These are phyloP conservation scores for Dunckerocampus dactyliophorus DNA, from an alignment of 2,113 vertebrate species.

Conservation along the genomic window DNA sequence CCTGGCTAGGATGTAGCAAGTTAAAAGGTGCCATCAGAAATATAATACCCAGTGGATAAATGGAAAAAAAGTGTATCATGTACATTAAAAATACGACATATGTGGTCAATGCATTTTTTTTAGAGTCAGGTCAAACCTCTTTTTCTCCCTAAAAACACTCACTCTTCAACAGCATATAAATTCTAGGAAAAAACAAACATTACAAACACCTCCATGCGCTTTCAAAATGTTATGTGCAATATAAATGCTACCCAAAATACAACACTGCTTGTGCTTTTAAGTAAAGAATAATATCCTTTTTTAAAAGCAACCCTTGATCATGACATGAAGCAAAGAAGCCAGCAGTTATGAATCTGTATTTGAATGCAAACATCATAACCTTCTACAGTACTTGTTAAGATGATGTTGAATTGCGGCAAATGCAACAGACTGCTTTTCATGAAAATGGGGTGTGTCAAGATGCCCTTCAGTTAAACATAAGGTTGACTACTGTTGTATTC, in stretches of 20 bases:
- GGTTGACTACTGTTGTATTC: constrained; percentile 81
- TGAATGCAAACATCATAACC: constrained; percentile 25
- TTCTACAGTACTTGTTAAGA: constrained; percentile 24
- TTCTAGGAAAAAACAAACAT: too few species aligned
- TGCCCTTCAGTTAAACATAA: constrained; percentile 81
- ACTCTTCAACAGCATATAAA: too few species aligned
- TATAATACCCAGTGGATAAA: too few species aligned
- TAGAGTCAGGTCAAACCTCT: too few species aligned
- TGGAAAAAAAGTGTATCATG: too few species aligned
- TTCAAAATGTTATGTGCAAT: not conserved
- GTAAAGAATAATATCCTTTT: not conserved
- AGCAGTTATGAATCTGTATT: constrained; percentile 4
- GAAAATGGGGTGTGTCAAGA: constrained; percentile 58
- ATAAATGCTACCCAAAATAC: not conserved
- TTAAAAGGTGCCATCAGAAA: too few species aligned
- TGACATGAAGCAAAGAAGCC: constrained; percentile 1
- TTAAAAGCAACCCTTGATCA: constrained; percentile 4
- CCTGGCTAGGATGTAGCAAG: constrained; percentile 5
- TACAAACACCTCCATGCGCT: too few species aligned
- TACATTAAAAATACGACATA: too few species aligned
- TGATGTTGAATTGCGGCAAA: constrained; percentile 44
- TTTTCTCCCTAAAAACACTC: too few species aligned
- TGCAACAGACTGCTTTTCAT: constrained; percentile 60
- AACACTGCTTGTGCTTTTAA: not conserved
- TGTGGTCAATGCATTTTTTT: too few species aligned